Conservation (phyloP, 2,888 invertebrate genomes). For the Xestia c-nigrum region DNA sequence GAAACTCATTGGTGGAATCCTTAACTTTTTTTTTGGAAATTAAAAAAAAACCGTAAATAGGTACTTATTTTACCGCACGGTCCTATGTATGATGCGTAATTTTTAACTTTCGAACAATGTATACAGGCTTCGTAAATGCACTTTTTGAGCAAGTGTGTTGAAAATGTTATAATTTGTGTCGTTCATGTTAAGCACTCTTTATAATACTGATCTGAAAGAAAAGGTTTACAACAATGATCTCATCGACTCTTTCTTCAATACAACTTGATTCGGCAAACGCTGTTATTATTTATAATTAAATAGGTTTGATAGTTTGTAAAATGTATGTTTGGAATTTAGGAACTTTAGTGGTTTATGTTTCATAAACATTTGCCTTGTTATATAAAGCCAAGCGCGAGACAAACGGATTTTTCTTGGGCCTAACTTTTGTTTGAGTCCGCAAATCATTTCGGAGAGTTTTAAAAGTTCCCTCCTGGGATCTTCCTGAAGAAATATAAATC, state of each 20-base stretch:
- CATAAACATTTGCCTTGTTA: not conserved
- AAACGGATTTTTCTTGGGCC: constrained; percentile 52
- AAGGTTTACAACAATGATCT: too few species aligned
- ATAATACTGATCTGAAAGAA: constrained; percentile 86
- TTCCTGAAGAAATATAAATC: constrained; percentile 74
- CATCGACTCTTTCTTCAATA: too few species aligned
- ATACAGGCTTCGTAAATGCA: too few species aligned
- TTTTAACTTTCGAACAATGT: too few species aligned
- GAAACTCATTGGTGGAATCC: too few species aligned
- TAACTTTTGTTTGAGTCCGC: constrained; percentile 58
- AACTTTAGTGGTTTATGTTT: not conserved
- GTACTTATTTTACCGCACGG: too few species aligned
- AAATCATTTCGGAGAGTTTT: constrained; percentile 72
- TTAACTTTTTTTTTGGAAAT: too few species aligned
- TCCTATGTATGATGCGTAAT: too few species aligned
- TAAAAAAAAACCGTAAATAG: too few species aligned
- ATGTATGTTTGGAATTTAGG: not conserved
- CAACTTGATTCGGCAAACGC: too few species aligned
- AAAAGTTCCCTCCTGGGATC: constrained; percentile 70
- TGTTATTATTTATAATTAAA: constrained; percentile 65
- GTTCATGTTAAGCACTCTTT: constrained; percentile 93
- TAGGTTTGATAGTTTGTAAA: not conserved
- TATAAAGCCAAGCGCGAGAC: constrained; percentile 23
- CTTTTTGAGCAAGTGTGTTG: too few species aligned
- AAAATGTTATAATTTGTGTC: constrained; percentile 91